Percentiles rank a stretch among this genome's conserved stretches.
phyloP scores from a whole-genome alignment of 2,113 vertebrate species.

The Oreochromis aureus region DNA sequence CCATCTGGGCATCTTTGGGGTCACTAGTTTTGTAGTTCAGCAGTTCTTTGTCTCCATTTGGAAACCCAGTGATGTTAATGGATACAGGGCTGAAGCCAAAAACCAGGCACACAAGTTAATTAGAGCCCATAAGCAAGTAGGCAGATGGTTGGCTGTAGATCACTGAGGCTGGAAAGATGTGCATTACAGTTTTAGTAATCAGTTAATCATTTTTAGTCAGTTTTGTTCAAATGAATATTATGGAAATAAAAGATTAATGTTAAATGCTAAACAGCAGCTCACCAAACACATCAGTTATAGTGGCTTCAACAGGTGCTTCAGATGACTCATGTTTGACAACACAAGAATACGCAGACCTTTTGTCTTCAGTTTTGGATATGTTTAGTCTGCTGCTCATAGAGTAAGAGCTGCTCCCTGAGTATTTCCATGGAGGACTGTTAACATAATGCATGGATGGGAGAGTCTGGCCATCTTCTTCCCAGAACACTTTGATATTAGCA shows the following conservation, averaged over 20 bases:
- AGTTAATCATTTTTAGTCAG: not conserved
- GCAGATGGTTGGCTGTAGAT: not conserved
- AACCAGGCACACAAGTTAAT: constrained; percentile 56
- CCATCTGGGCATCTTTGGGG: constrained; percentile 31
- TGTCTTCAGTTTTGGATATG: not conserved
- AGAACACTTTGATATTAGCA: constrained; percentile 45
- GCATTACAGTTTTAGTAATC: not conserved
- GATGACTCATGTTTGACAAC: constrained; percentile 60
- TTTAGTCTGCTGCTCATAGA: constrained; percentile 58
- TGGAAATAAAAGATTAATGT: not conserved
- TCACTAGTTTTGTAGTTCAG: not conserved
- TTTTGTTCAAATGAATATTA: accelerated
- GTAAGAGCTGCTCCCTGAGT: constrained; percentile 10
- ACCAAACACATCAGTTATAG: constrained; percentile 53
- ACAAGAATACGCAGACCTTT: constrained; percentile 43
- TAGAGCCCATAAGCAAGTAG: constrained; percentile 33
- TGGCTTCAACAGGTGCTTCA: not conserved
- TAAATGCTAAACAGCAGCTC: not conserved
- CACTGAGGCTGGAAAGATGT: too few relatives aligned
- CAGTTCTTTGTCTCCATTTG: not conserved
- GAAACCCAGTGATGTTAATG: constrained; percentile 58
- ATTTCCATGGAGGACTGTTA: constrained; percentile 37
- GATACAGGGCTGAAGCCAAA: constrained; percentile 55
- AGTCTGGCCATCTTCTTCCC: constrained; percentile 40
- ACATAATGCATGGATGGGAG: constrained; percentile 12